Evolutionary conservation across 2,113 vertebrate genomes (phyloP).

Genomic region (Acrocephalus arundinaceus): DNA sequence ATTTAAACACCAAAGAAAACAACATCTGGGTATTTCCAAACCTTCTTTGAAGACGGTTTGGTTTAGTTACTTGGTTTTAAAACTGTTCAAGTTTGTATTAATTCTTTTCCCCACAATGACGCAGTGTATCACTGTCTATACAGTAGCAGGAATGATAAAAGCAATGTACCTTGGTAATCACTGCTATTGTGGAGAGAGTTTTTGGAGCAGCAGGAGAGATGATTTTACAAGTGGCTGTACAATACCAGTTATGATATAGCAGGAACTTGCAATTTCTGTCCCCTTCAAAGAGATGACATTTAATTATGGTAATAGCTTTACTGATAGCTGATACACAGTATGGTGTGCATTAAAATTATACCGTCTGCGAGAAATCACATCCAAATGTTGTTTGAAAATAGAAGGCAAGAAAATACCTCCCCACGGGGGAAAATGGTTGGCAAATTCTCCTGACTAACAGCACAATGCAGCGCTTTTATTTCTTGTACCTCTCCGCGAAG

Average conservation of each 20-base stretch:
- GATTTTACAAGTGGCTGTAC: conserved; percentile 65
- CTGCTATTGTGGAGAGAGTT: conserved; percentile 39
- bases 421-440: neutral
- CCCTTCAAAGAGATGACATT: conserved; percentile 65
- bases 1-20: neutral
- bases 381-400: conserved; percentile 40
- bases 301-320: conserved; percentile 72
- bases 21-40: neutral
- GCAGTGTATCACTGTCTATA: neutral
- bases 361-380: conserved; percentile 45
- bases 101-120: neutral
- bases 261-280: conserved; percentile 58
- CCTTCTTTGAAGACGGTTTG: neutral
- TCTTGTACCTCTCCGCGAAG: neutral
- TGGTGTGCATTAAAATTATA: conserved; percentile 58
- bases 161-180: neutral
- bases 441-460: neutral
- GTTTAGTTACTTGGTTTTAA: neutral
- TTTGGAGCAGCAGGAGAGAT: conserved; percentile 70
- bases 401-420: conserved; percentile 35
- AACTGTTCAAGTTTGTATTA: neutral
- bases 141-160: neutral
- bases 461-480: neutral
- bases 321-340: conserved; percentile 63
- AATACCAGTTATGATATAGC: conserved; percentile 59